Evolutionary conservation across 2,797 vertebrate species (phyloP).

Genomic region (Prunella strophiata): DNA sequence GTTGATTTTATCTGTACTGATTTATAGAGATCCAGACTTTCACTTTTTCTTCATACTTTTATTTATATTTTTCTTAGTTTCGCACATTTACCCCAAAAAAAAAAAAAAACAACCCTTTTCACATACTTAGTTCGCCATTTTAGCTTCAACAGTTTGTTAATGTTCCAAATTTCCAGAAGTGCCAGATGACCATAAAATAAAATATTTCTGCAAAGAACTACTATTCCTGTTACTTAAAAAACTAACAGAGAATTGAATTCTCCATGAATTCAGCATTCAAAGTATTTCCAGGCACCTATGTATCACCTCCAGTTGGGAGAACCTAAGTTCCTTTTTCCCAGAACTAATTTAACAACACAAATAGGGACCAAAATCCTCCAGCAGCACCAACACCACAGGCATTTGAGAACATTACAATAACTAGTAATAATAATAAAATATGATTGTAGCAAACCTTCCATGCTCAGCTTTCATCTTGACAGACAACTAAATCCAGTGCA

Average conservation of each 20-base stretch:
- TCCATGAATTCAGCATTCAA: rapidly evolving
- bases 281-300: not conserved
- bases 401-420: not conserved
- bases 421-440: not conserved
- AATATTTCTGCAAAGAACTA: not conserved
- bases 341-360: not conserved
- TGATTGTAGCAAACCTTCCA: not conserved
- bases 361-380: not conserved
- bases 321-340: not conserved
- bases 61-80: not conserved
- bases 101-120: not conserved
- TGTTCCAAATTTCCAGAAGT: not conserved
- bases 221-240: not conserved
- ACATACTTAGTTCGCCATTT: not conserved
- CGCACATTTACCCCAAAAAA: rapidly evolving
- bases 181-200: not conserved
- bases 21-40: not conserved
- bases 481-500: constrained; percentile 67
- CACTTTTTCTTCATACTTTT: rapidly evolving
- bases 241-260: not conserved
- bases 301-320: not conserved
- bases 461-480: constrained; percentile 16
- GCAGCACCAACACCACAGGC: not conserved
- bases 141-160: not conserved
- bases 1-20: not conserved